Evolutionary conservation across 2,888 invertebrate genomes (phyloP).

Genomic region (Tetrapedia diversipes): DNA sequence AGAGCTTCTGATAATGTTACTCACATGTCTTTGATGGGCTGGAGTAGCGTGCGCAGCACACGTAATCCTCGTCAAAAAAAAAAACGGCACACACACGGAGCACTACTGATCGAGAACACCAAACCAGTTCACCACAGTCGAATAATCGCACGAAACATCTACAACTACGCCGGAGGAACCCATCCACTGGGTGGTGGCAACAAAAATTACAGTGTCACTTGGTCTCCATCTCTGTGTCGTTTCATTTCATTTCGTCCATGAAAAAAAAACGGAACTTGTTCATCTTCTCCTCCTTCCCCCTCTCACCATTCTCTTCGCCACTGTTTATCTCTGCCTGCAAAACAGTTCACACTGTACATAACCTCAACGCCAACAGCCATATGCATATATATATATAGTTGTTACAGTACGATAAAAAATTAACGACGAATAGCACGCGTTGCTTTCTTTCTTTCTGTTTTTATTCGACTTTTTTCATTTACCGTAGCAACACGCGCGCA

Average conservation of each 20-base stretch:
- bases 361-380: too few species aligned
- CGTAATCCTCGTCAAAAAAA: constrained; percentile 59
- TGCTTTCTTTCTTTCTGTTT: neutral
- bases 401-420: too few species aligned
- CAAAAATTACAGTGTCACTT: constrained; percentile 48
- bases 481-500: neutral
- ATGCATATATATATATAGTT: too few species aligned
- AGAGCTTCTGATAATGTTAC: constrained; percentile 15
- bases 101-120: constrained; percentile 63
- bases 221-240: constrained; percentile 48
- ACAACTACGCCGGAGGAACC: constrained; percentile 54
- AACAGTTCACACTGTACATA: constrained; percentile 10
- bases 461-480: too few species aligned
- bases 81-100: constrained; percentile 57
- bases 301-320: neutral
- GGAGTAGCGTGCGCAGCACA: constrained; percentile 36
- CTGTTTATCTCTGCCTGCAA: constrained; percentile 4
- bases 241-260: constrained; percentile 5
- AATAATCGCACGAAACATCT: constrained; percentile 60
- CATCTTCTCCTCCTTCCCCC: neutral
- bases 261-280: too few species aligned
- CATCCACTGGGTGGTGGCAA: constrained; percentile 12
- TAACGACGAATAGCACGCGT: neutral
- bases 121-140: constrained; percentile 58
- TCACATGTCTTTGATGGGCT: constrained; percentile 36